phyloP scores from a whole-genome alignment of 2,888 invertebrate species.

The Napeogenes inachia region DNA sequence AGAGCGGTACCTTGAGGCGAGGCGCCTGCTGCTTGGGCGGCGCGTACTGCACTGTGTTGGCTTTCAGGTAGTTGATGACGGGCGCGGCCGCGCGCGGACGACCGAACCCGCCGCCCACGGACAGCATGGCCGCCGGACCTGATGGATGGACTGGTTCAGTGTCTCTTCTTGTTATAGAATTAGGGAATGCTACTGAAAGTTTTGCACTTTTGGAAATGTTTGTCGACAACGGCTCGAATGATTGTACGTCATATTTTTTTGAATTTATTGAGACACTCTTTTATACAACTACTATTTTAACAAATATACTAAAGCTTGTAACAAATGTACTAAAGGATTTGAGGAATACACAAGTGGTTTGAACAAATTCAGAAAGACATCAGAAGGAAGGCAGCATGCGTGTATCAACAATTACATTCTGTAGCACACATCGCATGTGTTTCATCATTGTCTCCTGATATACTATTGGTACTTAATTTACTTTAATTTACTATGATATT shows the following conservation, averaged over 20 bases:
- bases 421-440: conserved; percentile 55
- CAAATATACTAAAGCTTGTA: too few species aligned
- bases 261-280: too few species aligned
- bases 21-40: conserved; percentile 54
- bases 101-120: conserved; percentile 66
- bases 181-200: too few species aligned
- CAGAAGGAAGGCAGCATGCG: conserved; percentile 68
- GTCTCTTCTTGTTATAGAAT: too few species aligned
- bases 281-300: too few species aligned
- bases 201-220: too few species aligned
- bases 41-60: conserved; percentile 60
- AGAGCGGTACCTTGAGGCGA: conserved; percentile 61
- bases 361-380: conserved; percentile 24
- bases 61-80: conserved; percentile 70
- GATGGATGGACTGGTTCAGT: conserved; percentile 13
- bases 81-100: conserved; percentile 65
- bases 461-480: too few species aligned
- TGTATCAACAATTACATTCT: conserved; percentile 55
- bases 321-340: too few species aligned
- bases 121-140: conserved; percentile 69
- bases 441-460: conserved; percentile 41
- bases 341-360: too few species aligned
- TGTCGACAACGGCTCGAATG: too few species aligned
- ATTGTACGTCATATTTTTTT: too few species aligned
- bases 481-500: too few species aligned